These are phyloP conservation scores for Panulirus ornatus DNA, from an alignment of 1,140 invertebrate species.

Conservation along the genomic window DNA sequence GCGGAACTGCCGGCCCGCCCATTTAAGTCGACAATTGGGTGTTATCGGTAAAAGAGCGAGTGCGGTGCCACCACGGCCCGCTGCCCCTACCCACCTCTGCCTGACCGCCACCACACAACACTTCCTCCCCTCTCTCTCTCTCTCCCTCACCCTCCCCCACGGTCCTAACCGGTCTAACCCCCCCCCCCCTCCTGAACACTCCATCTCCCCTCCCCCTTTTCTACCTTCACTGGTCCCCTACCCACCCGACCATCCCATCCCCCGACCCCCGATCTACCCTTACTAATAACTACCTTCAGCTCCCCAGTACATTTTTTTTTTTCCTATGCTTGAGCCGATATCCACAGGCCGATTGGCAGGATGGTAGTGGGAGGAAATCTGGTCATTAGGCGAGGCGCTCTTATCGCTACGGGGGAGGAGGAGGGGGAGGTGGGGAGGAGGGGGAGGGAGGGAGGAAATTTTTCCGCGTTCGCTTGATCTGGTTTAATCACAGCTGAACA, in stretches of 20 bases:
- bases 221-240: neutral
- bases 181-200: neutral
- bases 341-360: too few relatives aligned
- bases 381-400: too few relatives aligned
- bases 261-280: neutral
- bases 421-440: too few relatives aligned
- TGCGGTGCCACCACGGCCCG: neutral
- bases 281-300: neutral
- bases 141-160: neutral
- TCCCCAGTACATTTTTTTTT: neutral
- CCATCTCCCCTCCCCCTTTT: neutral
- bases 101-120: too few relatives aligned
- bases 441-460: too few relatives aligned
- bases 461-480: too few relatives aligned
- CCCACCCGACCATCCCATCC: neutral
- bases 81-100: neutral
- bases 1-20: neutral
- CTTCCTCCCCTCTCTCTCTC: slow-evolving; percentile 9
- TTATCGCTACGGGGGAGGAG: too few relatives aligned
- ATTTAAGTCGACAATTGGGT: slow-evolving; percentile 52
- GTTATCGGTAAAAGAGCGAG: slow-evolving; percentile 51
- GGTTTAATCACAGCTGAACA: neutral
- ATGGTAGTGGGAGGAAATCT: too few relatives aligned
- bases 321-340: too few relatives aligned
- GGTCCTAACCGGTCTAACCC: neutral